phyloP scores from a whole-genome alignment of 2,113 vertebrate species.

The Pycnonotus jocosus region DNA sequence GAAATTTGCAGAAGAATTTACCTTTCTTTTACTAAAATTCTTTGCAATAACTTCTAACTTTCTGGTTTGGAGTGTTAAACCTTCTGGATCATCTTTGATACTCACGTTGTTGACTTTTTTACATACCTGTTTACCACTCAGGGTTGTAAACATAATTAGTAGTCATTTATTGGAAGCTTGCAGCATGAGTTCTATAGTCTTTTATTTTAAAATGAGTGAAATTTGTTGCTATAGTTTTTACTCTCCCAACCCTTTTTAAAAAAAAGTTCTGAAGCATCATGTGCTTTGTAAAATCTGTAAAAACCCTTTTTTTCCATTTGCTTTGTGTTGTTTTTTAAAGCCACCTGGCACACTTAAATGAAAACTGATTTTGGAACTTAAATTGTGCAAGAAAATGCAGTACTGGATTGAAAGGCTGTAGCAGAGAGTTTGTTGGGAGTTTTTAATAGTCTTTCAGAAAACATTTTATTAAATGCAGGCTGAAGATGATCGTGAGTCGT shows the following conservation, averaged over 20 bases:
- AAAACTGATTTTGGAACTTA: not conserved
- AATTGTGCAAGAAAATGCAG: not conserved
- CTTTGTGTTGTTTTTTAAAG: not conserved
- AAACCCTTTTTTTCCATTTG: not conserved
- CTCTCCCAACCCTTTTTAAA: not conserved
- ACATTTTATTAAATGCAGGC: accelerated
- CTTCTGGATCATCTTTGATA: not conserved
- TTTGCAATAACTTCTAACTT: not conserved
- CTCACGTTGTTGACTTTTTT: not conserved
- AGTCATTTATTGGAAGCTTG: not conserved
- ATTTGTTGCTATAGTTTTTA: not conserved
- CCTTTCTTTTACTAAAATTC: not conserved
- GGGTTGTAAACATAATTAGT: not conserved
- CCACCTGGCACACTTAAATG: not conserved
- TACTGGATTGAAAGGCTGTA: not conserved
- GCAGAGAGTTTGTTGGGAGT: not conserved
- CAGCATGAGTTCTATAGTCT: not conserved
- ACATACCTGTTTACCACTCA: not conserved
- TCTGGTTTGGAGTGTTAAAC: not conserved
- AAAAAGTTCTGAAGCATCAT: not conserved
- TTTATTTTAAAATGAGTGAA: not conserved
- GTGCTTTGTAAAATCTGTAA: not conserved
- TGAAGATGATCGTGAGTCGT: not conserved
- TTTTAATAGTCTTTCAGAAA: not conserved
- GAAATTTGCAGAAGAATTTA: not conserved